These are phyloP conservation scores for Pomacea maculata DNA, from an alignment of 1,140 invertebrate species.

Conservation along the genomic window DNA sequence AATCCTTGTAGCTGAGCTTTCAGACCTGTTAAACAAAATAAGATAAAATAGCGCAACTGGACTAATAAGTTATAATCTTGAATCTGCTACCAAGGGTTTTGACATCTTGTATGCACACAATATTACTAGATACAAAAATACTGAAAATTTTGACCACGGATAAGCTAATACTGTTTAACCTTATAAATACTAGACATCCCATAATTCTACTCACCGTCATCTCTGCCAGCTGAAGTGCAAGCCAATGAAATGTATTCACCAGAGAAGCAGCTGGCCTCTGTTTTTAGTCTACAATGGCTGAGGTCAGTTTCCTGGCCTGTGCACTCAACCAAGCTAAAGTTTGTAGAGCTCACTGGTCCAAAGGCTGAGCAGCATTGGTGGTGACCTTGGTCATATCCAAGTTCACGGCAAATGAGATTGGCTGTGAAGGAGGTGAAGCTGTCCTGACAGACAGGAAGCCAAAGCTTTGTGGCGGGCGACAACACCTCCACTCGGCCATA, in stretches of 20 bases:
- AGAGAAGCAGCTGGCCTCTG: conserved; percentile 30
- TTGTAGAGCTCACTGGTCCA: conserved; percentile 30
- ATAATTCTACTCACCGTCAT: conserved; percentile 13
- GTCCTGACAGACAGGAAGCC: conserved; percentile 46
- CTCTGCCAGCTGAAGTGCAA: conserved; percentile 19
- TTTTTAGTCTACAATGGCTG: conserved; percentile 70
- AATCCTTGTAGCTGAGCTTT: conserved; percentile 3
- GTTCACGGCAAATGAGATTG: conserved; percentile 75
- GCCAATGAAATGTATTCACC: conserved; percentile 44
- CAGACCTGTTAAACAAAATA: conserved; percentile 9
- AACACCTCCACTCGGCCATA: conserved; percentile 22
- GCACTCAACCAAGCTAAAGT: conserved; percentile 41
- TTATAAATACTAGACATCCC: too few species aligned
- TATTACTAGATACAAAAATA: too few species aligned
- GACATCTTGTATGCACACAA: too few species aligned
- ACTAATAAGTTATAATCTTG: background rate
- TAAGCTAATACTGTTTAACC: too few species aligned
- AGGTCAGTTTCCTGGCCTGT: conserved; percentile 64
- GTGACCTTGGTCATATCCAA: conserved; percentile 68
- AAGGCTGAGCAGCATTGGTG: conserved; percentile 51
- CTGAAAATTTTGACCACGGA: too few species aligned
- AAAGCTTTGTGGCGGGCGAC: conserved; percentile 19
- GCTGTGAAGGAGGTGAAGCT: conserved; percentile 64
- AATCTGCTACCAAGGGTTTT: too few species aligned
- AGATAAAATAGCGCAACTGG: background rate